Base-by-base conservation (phyloP, 1,140 invertebrate species). In the Paraescarpia echinospica region DNA sequence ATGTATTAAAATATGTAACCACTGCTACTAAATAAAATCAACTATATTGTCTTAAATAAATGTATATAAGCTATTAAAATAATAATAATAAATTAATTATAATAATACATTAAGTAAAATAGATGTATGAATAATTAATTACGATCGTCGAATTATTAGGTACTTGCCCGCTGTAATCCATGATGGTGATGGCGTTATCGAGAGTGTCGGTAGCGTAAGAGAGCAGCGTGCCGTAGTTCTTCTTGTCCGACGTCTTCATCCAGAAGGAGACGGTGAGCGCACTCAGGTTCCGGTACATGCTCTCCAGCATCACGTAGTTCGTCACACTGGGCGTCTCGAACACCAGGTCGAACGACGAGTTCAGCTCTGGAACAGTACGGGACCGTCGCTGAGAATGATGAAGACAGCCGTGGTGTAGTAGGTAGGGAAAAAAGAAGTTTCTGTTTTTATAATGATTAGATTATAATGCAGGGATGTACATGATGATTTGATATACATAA, bases 211-310 rank as follows among this genome's bases (percentile, higher is more conserved):
- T 97, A 35, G 97, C 97, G 94, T 98, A 98, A 0, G 97, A 97
- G 77, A 98, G 96, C 4, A 97, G 96, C 18, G 97, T 97, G n/a
- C 97, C 97, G 94, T 97, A 97, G 95, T 97, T 97, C 41, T 96
- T 96, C 27, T 94, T 96, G 94, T 98, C 97, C 35, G 95, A 94
- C 8, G 97, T 97, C 94, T 97, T 96, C 94, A 98, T 96, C 97
- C 97, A 98, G n/a, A 97, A 96, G 93, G 97, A 97, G 33, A 97
- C 94, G 6, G 97, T 97, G 27, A 97, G 95, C 95, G 97, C 92
- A 12, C 91, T 93, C 34, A 96, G 93, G 27, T 94, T 94, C 6
- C 90, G 92, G n/a, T 95, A 89, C 33, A 59, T 90, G 14, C 96
- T 96, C 35, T 95, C 95, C 34, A 97, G 91, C 91, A 96, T 95